These are phyloP conservation scores for Alviniconcha marisindica DNA, from an alignment of 1,140 invertebrate genomes.

Conservation along the genomic window DNA sequence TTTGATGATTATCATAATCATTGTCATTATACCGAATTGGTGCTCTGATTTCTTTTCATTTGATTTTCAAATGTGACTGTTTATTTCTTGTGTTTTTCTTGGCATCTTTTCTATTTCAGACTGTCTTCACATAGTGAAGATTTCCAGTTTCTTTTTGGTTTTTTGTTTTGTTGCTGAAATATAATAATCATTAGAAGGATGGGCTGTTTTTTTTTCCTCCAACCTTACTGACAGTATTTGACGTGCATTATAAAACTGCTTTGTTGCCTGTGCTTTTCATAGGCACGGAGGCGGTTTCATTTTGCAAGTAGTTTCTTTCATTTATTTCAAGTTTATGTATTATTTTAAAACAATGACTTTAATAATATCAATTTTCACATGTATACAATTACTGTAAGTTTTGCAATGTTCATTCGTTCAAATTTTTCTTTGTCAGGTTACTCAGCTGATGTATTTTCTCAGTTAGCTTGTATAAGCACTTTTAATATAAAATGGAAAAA, in stretches of 20 bases:
- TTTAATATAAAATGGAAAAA: not conserved
- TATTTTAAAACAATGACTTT: conserved; percentile 70
- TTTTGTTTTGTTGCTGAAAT: not conserved
- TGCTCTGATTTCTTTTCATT: conserved; percentile 34
- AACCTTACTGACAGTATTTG: conserved; percentile 13
- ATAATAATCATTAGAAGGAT: conserved; percentile 22
- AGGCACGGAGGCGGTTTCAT: conserved; percentile 28
- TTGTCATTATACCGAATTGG: conserved; percentile 22
- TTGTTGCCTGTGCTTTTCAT: conserved; percentile 29
- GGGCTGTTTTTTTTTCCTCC: conserved; percentile 10
- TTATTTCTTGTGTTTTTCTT: not conserved
- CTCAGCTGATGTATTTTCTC: conserved; percentile 47
- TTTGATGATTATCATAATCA: not conserved
- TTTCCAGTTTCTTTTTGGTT: no score
- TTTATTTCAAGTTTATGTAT: conserved; percentile 65
- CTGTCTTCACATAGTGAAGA: conserved; percentile 16
- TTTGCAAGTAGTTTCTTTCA: conserved; percentile 47
- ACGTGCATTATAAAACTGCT: conserved; percentile 35
- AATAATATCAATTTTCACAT: conserved; percentile 69
- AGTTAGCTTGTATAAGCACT: conserved; percentile 35
- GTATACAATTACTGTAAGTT: conserved; percentile 62
- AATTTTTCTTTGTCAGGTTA: conserved; percentile 43
- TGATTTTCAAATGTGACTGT: conserved; percentile 21
- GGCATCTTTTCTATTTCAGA: not conserved
- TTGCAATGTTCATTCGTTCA: conserved; percentile 58